Conservation (phyloP, 2,113 vertebrate species). For the Stomatorhinus ivindoensis region DNA sequence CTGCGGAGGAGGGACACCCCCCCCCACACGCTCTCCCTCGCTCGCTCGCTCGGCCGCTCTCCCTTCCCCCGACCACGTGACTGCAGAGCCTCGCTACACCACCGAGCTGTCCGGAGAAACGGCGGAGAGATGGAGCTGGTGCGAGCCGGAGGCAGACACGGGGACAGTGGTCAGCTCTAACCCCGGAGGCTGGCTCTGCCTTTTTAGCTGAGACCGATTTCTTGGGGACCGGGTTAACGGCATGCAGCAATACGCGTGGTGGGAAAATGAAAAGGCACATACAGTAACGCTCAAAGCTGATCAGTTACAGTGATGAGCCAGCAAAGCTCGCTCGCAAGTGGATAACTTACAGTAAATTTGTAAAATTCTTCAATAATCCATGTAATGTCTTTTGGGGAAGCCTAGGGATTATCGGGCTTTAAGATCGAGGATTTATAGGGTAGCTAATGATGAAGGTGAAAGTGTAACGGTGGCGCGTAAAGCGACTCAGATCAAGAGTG, state of each 20-base stretch:
- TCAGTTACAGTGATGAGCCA: background rate
- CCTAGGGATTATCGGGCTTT: background rate
- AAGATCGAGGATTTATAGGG: background rate
- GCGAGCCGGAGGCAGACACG: slow-evolving; percentile 29
- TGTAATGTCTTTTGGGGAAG: background rate
- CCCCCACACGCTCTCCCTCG: slow-evolving; percentile 39
- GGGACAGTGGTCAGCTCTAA: slow-evolving; percentile 13
- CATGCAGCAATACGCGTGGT: background rate
- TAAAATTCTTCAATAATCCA: background rate
- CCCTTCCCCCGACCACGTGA: slow-evolving; percentile 67
- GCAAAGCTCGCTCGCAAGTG: background rate
- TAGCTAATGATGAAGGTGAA: background rate
- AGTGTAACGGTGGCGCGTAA: background rate
- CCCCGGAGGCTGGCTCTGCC: slow-evolving; percentile 12
- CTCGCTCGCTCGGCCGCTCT: slow-evolving; percentile 33
- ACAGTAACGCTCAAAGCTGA: slow-evolving; percentile 2
- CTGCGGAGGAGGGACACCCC: slow-evolving; percentile 78
- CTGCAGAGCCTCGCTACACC: slow-evolving; percentile 72
- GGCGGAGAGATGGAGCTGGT: slow-evolving; percentile 35
- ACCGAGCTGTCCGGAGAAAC: slow-evolving; percentile 50
- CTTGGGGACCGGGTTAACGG: background rate
- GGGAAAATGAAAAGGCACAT: background rate
- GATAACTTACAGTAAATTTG: slow-evolving; percentile 10
- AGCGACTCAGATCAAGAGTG: background rate
- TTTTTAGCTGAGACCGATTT: background rate